Conservation (phyloP, 2,888 invertebrate genomes). For the Corythucha ciliata region DNA sequence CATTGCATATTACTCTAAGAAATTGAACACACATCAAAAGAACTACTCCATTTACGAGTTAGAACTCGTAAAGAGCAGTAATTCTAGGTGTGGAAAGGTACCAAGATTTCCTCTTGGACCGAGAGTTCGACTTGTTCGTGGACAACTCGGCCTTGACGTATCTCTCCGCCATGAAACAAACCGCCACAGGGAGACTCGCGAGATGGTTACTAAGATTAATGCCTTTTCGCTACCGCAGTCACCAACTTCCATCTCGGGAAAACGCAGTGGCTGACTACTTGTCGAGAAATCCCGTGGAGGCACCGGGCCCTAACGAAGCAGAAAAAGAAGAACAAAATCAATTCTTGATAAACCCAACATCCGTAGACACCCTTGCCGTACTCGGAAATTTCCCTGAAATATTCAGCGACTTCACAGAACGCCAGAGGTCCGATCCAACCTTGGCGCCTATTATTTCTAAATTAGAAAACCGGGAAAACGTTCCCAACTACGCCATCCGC, state of each 20-base stretch:
- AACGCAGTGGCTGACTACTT: not conserved
- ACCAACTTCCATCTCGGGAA: not conserved
- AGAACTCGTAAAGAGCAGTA: not conserved
- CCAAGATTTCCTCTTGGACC: not conserved
- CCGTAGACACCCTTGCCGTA: too few species aligned
- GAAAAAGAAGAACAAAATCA: not conserved
- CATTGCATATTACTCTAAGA: not conserved
- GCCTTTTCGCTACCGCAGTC: not conserved
- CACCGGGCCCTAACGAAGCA: not conserved
- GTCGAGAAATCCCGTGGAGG: not conserved
- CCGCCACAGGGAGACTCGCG: not conserved
- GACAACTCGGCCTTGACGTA: not conserved
- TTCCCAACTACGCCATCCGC: not conserved
- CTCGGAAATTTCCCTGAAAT: slow-evolving; percentile 7
- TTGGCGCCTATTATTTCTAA: not conserved
- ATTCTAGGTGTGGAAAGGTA: not conserved
- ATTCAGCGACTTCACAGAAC: not conserved
- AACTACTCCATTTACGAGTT: not conserved
- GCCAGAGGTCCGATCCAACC: not conserved
- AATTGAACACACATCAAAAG: not conserved
- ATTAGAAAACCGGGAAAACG: not conserved
- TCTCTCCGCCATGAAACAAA: not conserved
- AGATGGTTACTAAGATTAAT: not conserved
- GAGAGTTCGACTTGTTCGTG: not conserved
- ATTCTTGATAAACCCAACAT: too few species aligned